Base-by-base conservation (phyloP, 2,888 invertebrate genomes). In the Subacronicta megacephala region DNA sequence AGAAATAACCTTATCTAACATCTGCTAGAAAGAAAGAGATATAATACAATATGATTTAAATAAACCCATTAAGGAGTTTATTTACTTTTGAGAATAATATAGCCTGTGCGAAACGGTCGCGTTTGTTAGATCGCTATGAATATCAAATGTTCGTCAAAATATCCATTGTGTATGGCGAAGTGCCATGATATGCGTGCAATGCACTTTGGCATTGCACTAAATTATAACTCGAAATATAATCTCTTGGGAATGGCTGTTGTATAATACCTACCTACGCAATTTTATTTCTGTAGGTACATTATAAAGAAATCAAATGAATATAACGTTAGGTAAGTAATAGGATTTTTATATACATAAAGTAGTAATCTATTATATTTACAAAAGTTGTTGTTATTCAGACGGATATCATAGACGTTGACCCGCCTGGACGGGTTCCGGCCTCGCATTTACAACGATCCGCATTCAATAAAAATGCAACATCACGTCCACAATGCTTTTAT, bases 61-160 rank as follows among this genome's bases (percentile, higher is more conserved):
- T 73, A 73, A 53, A 71, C 50, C 67, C 58, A 78, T 72, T 72
- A 64, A 40, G 49, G 44, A 69, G 70, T 78, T 76, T 74, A 67
- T 80, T 71, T 77, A 67, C 62, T 63, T 72, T 66, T 50, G 44
- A 50, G 54, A 45, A 61, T 29, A 63, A 70, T 62, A 64, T 56
- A 35, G 62, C 35, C 23, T 42, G 36, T 57, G 61, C 62, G 55
- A 58, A 42, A 33, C 36, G 12, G 46, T 33, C 31, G 33, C 23
- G 16, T 18, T 56, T 42, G 13, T 26, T 47, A 51, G n/a, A n/a
- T 54, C 23, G 37, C 29, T 35, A 54, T 55, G 46, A 50, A 51
- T 62, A 58, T 55, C 41, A 56, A 31, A 53, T 41, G 12, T 10
- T 31, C 18, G 37, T 31, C 13, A 35, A 40, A 45, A 55, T 13